Base-by-base conservation (phyloP, 2,797 vertebrate species). In the Emydoidea blandingii region DNA sequence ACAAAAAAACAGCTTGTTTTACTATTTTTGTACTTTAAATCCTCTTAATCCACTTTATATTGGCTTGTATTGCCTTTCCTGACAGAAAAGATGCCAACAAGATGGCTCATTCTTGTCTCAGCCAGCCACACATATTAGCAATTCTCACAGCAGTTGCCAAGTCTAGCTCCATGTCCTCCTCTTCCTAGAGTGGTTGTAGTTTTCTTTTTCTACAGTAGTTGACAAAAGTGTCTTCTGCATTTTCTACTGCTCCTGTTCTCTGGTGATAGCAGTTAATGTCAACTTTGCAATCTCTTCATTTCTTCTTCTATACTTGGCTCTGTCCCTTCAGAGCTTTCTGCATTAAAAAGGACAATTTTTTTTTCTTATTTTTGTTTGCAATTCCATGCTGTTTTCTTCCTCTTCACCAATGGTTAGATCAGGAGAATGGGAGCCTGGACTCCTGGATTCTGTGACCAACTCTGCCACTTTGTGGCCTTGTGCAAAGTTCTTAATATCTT, bases 71-170 rank as follows among this genome's bases (percentile, higher is more conserved):
- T 81, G 59, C 92, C 81, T 96, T 94, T 74, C 89, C 87, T 96
- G 96, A 96, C 72, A 94, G 91, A 97, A 95, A 95, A 96, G 93
- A 86, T 97, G 96, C 92, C 95, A 97, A 96, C 88, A 97, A 81
- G 37, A 96, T 86, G 49, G 91, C 91, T 97, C 80, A 78, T 92
- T 95, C 95, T 90, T 11, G 3, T 93, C 87, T 85, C 96, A 96
- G 95, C 96, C 88, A 94, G 96, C 91, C 95, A 88, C 94, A 92
- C 95, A 92, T 95, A 98, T 96, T 97, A 97, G 90, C 94, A 97
- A 95, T 96, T 95, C 95, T 96, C 94, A 96, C 94, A 96, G 96
- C 94, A 93, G 81, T 97, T 96, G 96, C 96, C 94, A 92, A 96
- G 83, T 87, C 88, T 68, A 88, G 76, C 90, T 93, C 90, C 92